Evolutionary conservation across 2,113 vertebrate species (phyloP), one percentile per base, ranked within the genome.

Genomic region (Anoplopoma fimbria): DNA sequence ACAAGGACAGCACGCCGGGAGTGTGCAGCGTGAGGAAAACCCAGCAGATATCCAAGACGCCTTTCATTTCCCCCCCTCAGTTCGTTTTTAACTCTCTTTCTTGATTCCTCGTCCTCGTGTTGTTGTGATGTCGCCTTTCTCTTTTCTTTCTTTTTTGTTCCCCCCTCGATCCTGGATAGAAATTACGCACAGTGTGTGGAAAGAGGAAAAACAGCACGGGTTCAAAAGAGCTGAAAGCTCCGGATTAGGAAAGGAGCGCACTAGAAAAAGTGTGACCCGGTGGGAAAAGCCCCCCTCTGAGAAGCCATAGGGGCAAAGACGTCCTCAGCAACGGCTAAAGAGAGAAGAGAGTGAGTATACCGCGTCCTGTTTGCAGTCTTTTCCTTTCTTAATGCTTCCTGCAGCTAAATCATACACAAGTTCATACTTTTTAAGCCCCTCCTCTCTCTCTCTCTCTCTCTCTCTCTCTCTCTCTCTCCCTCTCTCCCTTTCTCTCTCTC

Each of bases 371-470:
- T 81, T 85, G 93, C 90, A 87, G 68, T 89, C 84, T 87, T 89
- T 90, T 90, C 71, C 91, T 93, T 92, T 91, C 87, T 95, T 95
- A 95, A 93, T 95, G 95, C 95, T 96, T 96, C 95, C 95, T 95
- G 90, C 96, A 94, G 95, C 95, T 89, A 88, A 93, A 95, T 95
- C 95, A 95, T 94, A 95, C 95, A 96, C 96, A 96, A 97, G 96
- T 95, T 95, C 94, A 96, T 95, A 94, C 92, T 94, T 92, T 93
- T 31, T 93, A 96, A 85, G 95, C 96, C 95, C 96, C 95, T 95
- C 96, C 96, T 73, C 69, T 75, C 75, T 29, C 81, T 53, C 73
- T 38, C 36, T 38, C 34, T 36, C 34, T 36, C 34, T 36, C 34
- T 42, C 42, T 45, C 36, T 17, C 42, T 15, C 42, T 45, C 96